phyloP scores from a whole-genome alignment of 1,140 invertebrate genomes.

The Grapholita molesta region DNA sequence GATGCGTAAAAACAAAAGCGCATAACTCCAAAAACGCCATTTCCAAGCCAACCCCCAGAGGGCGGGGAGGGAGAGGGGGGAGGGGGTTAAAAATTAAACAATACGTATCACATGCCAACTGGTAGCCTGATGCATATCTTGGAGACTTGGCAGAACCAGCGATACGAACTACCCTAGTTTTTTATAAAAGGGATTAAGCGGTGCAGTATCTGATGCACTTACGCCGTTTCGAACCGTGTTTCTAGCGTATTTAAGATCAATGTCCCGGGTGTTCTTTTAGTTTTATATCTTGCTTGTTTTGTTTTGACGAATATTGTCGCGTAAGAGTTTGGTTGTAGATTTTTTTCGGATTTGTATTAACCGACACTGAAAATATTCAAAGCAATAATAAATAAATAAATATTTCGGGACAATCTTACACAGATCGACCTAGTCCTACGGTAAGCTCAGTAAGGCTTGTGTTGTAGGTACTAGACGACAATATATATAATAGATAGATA shows the following conservation, averaged over 20 bases:
- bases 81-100: constrained; percentile 56
- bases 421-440: no score
- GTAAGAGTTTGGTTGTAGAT: background rate
- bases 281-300: background rate
- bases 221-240: background rate
- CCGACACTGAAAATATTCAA: no score
- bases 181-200: background rate
- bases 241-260: background rate
- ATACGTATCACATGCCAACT: constrained; percentile 47
- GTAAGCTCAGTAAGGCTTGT: no score
- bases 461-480: no score
- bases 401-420: no score
- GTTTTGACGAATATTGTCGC: background rate
- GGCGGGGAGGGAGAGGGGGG: constrained; percentile 35
- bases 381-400: no score
- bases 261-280: background rate
- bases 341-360: no score
- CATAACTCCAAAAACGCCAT: background rate
- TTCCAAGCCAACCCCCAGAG: constrained; percentile 29
- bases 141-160: constrained; percentile 36
- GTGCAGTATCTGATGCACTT: background rate
- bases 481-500: no score
- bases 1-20: background rate
- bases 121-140: constrained; percentile 49
- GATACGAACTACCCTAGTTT: background rate